Evolutionary conservation across 1,140 invertebrate genomes (phyloP).

Genomic region (Trichoplusia ni): DNA sequence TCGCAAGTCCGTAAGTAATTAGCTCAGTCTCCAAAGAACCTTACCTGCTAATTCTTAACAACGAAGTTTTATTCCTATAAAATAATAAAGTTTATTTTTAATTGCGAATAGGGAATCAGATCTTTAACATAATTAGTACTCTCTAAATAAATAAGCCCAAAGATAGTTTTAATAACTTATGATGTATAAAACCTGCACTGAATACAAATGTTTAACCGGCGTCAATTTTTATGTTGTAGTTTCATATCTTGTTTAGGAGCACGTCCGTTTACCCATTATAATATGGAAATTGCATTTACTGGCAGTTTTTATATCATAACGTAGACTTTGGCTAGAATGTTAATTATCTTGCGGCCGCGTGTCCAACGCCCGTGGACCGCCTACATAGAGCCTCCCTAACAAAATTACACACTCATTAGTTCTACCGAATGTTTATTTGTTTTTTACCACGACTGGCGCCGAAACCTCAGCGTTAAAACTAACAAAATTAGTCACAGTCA

Average conservation of each 20-base stretch:
- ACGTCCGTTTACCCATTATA: neutral
- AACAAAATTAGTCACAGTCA: slow-evolving; percentile 75
- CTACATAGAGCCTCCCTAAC: slow-evolving; percentile 70
- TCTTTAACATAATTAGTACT: too few species aligned
- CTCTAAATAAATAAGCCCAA: neutral
- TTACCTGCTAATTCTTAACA: too few species aligned
- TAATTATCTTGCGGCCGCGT: slow-evolving; percentile 43
- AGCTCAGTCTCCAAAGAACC: too few species aligned
- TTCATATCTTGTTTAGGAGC: neutral
- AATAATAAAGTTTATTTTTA: too few species aligned
- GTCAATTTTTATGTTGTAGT: neutral
- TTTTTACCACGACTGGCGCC: slow-evolving; percentile 68
- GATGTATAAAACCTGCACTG: neutral
- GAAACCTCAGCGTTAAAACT: slow-evolving; percentile 57
- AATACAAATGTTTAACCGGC: neutral
- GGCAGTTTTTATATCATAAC: slow-evolving; percentile 3
- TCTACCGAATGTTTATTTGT: slow-evolving; percentile 73
- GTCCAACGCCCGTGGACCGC: slow-evolving; percentile 48
- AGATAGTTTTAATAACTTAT: too few species aligned
- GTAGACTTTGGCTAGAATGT: slow-evolving; percentile 35
- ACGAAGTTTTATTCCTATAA: too few species aligned
- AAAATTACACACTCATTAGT: slow-evolving; percentile 76
- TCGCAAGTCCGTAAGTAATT: neutral
- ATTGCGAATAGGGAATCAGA: too few species aligned
- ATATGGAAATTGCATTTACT: slow-evolving; percentile 6